phyloP scores from a whole-genome alignment of 1,140 invertebrate species.

The Mamestra configurata region DNA sequence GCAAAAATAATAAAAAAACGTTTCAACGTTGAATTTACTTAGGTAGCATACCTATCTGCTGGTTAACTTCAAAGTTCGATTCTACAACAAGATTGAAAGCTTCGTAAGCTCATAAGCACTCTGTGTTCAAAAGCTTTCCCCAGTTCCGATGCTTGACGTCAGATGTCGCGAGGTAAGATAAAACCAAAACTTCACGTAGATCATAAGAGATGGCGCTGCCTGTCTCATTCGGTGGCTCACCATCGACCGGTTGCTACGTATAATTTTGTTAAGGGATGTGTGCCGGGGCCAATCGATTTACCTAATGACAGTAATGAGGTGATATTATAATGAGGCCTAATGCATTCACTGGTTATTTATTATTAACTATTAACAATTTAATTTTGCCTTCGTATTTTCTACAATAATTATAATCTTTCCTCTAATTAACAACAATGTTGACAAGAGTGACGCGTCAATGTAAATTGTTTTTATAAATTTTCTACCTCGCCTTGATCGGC shows the following conservation, averaged over 20 bases:
- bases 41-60: too few relatives aligned
- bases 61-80: too few relatives aligned
- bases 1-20: too few relatives aligned
- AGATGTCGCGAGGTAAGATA: constrained; percentile 60
- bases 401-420: constrained; percentile 14
- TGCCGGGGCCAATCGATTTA: not conserved
- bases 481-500: constrained; percentile 38
- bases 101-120: not conserved
- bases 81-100: not conserved
- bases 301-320: not conserved
- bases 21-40: too few relatives aligned
- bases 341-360: not conserved
- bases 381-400: constrained; percentile 2
- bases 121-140: not conserved
- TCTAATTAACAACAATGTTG: constrained; percentile 39
- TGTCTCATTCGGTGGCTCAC: constrained; percentile 12
- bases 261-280: constrained; percentile 11
- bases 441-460: constrained; percentile 37
- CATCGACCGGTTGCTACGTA: not conserved
- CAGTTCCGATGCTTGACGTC: constrained; percentile 59
- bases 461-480: constrained; percentile 36
- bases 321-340: constrained; percentile 14
- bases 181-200: constrained; percentile 18
- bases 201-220: constrained; percentile 61
- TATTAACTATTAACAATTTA: not conserved